Evolutionary conservation across 2,888 invertebrate species (phyloP), one percentile per base, ranked within the genome.

Genomic region (Trissonchulus sp.): DNA sequence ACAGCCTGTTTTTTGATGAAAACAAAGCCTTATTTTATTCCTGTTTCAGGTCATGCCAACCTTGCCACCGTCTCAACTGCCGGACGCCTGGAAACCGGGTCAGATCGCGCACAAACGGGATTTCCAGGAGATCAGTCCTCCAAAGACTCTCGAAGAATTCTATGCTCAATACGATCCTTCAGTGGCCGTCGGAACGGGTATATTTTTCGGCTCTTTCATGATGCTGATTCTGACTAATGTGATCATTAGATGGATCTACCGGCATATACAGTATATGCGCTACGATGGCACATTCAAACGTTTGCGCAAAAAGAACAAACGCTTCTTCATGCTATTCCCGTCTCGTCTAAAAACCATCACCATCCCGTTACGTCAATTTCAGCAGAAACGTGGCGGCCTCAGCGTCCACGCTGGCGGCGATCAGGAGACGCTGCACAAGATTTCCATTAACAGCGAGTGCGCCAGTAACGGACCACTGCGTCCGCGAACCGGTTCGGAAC

Each of bases 61-160:
- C n/a, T n/a, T n/a, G n/a, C n/a, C n/a, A n/a, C n/a, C n/a, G n/a
- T n/a, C n/a, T n/a, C n/a, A n/a, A n/a, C n/a, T n/a, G n/a, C n/a
- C n/a, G n/a, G 48, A 48, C 48, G 36, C 33, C 3, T 69, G 71
- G 71, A 69, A 69, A 34, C 71, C 71, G n/a, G 65, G 60, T 23
- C 33, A 30, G 8, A 15, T 62, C 8, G 30, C 63, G 33, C 62
- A 38, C 8, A 75, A 75, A 33, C 75, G 75, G 35, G 75, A 75
- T 33, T 75, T 75, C 36, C 75, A 75, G 35, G 75, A 75, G 18
- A 31, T 69, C n/a, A 31, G 74, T 60, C 75, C 75, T 35, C 75
- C 75, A 28, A 30, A 35, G 28, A 75, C 33, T 60, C 2, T 15
- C 15, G 35, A 75, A 35, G 75, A 75, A 73, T 75, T 74, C 2